Percentiles rank a stretch among this genome's conserved stretches.
Conservation (phyloP, 2,113 vertebrate genomes). For the Aepyceros melampus region DNA sequence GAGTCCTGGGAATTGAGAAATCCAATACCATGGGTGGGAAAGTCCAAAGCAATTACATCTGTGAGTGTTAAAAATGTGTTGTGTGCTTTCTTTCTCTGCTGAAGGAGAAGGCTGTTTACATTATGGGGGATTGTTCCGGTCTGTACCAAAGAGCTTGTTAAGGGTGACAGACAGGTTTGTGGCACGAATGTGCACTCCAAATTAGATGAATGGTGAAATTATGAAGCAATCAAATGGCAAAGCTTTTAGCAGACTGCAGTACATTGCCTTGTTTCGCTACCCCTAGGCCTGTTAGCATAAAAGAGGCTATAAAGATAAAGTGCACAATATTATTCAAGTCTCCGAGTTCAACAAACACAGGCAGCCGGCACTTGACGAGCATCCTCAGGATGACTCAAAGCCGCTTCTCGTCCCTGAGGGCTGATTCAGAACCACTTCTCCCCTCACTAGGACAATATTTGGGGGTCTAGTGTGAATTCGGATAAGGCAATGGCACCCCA, state of each 20-base stretch:
- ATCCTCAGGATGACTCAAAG: background rate
- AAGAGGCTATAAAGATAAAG: constrained; percentile 74
- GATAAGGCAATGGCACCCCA: no score
- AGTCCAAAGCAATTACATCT: constrained; percentile 22
- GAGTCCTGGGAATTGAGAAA: constrained; percentile 17
- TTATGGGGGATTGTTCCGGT: constrained; percentile 33
- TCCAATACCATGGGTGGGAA: background rate
- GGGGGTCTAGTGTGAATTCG: background rate
- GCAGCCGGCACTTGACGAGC: background rate
- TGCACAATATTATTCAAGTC: constrained; percentile 60
- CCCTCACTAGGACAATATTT: background rate
- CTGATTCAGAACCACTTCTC: background rate
- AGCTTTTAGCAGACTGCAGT: constrained; percentile 71
- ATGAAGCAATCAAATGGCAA: constrained; percentile 73
- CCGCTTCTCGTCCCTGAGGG: background rate
- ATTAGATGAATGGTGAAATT: constrained; percentile 74
- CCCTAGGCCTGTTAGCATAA: constrained; percentile 69
- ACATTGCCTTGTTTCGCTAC: constrained; percentile 55
- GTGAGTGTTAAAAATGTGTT: constrained; percentile 12
- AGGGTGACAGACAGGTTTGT: constrained; percentile 61
- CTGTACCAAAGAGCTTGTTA: constrained; percentile 61
- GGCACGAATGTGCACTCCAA: constrained; percentile 61
- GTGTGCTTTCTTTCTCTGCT: constrained; percentile 22
- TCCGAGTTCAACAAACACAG: constrained; percentile 47
- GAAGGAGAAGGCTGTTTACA: constrained; percentile 53